Evolutionary conservation across 2,888 invertebrate genomes (phyloP), one percentile per base, ranked within the genome.

Genomic region (Meiosimyza decipiens): DNA sequence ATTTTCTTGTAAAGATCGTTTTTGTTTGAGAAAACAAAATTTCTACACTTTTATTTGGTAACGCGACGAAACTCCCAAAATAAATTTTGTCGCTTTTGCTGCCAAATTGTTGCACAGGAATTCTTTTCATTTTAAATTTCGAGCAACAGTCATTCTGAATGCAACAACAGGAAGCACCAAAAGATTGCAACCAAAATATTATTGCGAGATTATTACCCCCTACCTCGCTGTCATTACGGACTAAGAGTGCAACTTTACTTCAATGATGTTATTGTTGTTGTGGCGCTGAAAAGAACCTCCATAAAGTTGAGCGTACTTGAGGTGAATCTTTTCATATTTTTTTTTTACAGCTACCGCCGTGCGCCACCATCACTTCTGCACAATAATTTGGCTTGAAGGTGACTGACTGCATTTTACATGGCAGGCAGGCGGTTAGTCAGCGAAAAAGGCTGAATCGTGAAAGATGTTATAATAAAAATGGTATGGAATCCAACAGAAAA

Each of bases 111-210:
- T 57, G 40, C 50, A 59, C 59, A 40, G 33, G 18, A 49, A 52
- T 40, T 51, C 28, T 70, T 62, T 69, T 59, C 60, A 57, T 50
- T 59, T 57, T 50, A 18, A 18, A 51, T 51, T 69, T 59, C 12
- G 28, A 70, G 62, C 59, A 28, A 22, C 57, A 59, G 59, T 28
- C 6, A 15, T 16, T 1, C 6, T 6, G 22, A 7, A 6, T 12
- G 16, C 66, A 55, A 40, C 47, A 70, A 50, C 40, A 40, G 49
- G 54, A 70, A 28, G 51, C 62, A 47, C 33, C 33, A 69, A 18
- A 50, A 69, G 60, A 51, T 60, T 51, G 28, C 60, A 60, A 66
- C 49, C 49, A 67, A 67, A 55, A 67, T 67, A 55, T 68, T 68
- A 68, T 51, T 59, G 59, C 51, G 49, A 49, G 59, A 57, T 57